Conservation (phyloP, 2,888 invertebrate species). For the Epinotia bilunana region DNA sequence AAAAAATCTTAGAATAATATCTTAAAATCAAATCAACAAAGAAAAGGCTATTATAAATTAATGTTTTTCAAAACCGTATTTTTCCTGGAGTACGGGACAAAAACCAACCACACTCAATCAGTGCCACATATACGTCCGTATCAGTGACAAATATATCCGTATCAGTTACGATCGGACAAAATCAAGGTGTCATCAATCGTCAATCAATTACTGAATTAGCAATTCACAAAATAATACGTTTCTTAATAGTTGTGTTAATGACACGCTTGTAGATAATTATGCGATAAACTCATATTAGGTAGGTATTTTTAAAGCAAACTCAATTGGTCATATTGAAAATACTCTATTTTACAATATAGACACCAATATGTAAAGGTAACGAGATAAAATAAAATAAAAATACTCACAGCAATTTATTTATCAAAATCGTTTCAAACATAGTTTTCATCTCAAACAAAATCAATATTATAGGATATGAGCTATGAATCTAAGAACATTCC, state of each 20-base stretch:
- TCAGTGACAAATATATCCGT: too few relatives aligned
- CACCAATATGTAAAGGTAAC: background rate
- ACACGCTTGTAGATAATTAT: background rate
- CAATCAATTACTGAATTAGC: too few relatives aligned
- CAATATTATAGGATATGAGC: too few relatives aligned
- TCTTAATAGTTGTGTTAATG: background rate
- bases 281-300: background rate
- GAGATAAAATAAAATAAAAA: slow-evolving; percentile 3
- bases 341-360: too few relatives aligned
- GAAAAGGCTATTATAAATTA: too few relatives aligned
- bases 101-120: background rate
- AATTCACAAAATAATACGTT: background rate
- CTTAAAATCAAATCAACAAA: too few relatives aligned
- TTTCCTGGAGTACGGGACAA: too few relatives aligned
- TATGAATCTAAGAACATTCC: background rate
- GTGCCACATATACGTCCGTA: too few relatives aligned
- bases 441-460: background rate
- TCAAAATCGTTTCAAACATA: background rate
- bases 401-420: background rate
- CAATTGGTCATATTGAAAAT: too few relatives aligned
- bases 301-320: background rate
- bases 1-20: too few relatives aligned
- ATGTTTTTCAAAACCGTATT: too few relatives aligned
- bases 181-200: background rate
- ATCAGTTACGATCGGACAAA: background rate